Percentiles rank a stretch among this genome's conserved stretches.
Evolutionary conservation across 1,140 invertebrate genomes (phyloP).

Genomic region (Neocloeon triangulifer): DNA sequence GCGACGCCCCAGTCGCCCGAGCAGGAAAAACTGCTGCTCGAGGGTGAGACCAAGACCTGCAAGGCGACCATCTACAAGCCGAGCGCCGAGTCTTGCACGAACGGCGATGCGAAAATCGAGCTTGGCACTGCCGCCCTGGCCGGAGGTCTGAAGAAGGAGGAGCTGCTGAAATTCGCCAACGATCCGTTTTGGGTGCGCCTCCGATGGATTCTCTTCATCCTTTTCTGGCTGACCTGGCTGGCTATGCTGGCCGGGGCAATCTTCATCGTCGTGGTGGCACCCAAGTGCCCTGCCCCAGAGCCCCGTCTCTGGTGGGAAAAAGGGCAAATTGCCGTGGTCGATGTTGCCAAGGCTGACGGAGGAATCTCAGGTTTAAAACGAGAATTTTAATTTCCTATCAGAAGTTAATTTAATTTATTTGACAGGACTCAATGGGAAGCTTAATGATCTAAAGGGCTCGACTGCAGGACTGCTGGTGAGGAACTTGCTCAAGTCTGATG

Average conservation of each 20-base stretch:
- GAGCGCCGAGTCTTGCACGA: constrained; percentile 15
- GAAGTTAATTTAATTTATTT: constrained; percentile 3
- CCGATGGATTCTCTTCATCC: constrained; percentile 60
- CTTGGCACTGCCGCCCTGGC: constrained; percentile 34
- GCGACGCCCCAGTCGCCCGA: no score
- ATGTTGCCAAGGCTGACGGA: no score
- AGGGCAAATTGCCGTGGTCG: constrained; percentile 33
- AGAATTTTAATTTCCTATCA: background rate
- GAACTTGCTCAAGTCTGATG: no score
- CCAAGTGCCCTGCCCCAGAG: constrained; percentile 49
- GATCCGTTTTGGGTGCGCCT: constrained; percentile 78
- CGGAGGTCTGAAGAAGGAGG: constrained; percentile 70
- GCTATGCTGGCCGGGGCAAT: constrained; percentile 66
- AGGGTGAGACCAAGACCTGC: no score
- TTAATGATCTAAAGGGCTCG: no score
- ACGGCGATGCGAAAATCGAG: constrained; percentile 71
- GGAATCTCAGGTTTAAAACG: constrained; percentile 1
- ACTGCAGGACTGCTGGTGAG: no score
- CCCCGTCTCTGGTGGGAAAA: constrained; percentile 43
- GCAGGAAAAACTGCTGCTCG: no score
- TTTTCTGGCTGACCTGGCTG: constrained; percentile 71
- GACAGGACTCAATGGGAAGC: background rate
- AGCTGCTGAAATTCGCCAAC: constrained; percentile 75
- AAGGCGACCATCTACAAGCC: no score
- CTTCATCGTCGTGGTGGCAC: constrained; percentile 57